Base-by-base conservation (phyloP, 2,797 vertebrate genomes). In the Oreortyx pictus region DNA sequence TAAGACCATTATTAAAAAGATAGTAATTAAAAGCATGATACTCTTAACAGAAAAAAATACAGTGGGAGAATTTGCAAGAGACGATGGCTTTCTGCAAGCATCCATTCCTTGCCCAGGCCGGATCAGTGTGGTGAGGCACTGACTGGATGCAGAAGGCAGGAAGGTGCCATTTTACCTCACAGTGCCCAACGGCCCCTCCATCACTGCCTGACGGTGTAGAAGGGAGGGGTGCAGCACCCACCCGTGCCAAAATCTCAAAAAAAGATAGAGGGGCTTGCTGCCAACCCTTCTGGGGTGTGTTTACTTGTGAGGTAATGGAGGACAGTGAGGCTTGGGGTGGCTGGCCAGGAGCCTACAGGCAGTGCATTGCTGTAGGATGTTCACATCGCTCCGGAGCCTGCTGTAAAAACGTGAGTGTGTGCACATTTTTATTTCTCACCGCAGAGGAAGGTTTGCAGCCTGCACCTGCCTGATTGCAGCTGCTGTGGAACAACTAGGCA, bases 291-390 rank as follows among this genome's bases (percentile, higher is more conserved):
- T 2, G 39, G 44, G 19, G 59, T 27, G 10, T 4, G 68, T 61
- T 56, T 14, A 16, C 22, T 15, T 64, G 35, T 14, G 68, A 35
- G 18, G 18, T 12, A 10, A 3, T 24, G 5, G 4, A 33, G 16
- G 61, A 10, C 87, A 20, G 29, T 0, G 0, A 67, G 20, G 18
- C 57, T 22, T 0, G 0, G 29, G 7, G 11, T 52, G 39, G 62
- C 19, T 0, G 0, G 18, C 6, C 13, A 2, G 6, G 6, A 62
- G 4, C 8, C 39, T 73, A 1, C 24, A 15, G 3, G 0, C 7
- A 17, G 52, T 33, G n/a, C 3, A 0, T 6, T 2, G 6, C 25
- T 0, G 11, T 39, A 49, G 6, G 11, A 7, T 0, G 0, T 1
- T 0, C 14, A 5, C 12, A 44, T 60, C 56, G 11, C 29, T 35